Base-by-base conservation (phyloP, 2,888 invertebrate species). In the Lasioglossum villosulum region DNA sequence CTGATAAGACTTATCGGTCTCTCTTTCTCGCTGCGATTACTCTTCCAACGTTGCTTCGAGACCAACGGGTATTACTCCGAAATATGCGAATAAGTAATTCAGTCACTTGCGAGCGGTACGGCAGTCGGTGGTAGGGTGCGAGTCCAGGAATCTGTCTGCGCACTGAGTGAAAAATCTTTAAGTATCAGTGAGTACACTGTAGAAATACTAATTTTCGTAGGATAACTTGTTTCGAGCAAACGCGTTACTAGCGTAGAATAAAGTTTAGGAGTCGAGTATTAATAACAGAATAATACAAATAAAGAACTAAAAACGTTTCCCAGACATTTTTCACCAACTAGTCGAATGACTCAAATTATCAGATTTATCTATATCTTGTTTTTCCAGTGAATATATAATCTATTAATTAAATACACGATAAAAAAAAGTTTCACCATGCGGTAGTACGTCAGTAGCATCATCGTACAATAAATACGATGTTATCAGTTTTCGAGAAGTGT, bases 401-500 rank as follows among this genome's bases (percentile, higher is more conserved):
- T 68, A 68, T 30, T 63, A 63, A 27, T 42, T n/a, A n/a, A 56
- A 27, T 79, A 14, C 19, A 8, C 27, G 75, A 52, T 72, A 75
- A 63, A 48, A 30, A 72, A 63, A 48, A 23, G 27, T 12, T 12
- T 23, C 56, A 52, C 16, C 12, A 34, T 45, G 37, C 63, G 16
- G 68, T n/a, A 70, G 0, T 63, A 78, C 63, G 6, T 72, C 39
- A 42, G 42, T 83, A 48, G 23, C 10, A 79, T 80, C 34, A 16
- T 19, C n/a, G 39, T 0, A 12, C 14, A n/a, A 77, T 37, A 12
- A 30, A 6, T 45, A 42, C 71, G 34, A 34, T 39, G 34, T 73
- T 63, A 86, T 90, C 80, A 76, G n/a, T 75, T 45, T 63, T 48
- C 8, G 52, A 16, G 45, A 39, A 45, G 34, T 37, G 52, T 73